Conservation (phyloP, 1,140 invertebrate genomes). For the Penaeus chinensis region DNA sequence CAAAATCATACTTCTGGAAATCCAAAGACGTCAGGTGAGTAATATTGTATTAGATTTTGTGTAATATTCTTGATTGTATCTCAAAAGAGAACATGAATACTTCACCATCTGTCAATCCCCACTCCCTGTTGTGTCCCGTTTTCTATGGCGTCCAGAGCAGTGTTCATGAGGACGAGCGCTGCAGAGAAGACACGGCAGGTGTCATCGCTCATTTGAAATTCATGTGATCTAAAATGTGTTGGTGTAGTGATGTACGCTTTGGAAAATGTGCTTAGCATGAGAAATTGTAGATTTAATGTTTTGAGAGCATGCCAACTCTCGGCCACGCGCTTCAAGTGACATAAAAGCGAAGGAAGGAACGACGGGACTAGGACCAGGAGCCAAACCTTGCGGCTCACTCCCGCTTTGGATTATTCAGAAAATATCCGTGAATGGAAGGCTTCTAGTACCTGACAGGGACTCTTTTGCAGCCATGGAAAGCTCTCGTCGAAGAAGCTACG, state of each 20-base stretch:
- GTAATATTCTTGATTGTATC: background rate
- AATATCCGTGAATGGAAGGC: background rate
- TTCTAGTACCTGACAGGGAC: background rate
- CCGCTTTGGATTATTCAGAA: background rate
- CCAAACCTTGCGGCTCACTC: background rate
- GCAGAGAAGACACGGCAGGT: constrained; percentile 10
- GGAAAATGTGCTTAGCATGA: constrained; percentile 13
- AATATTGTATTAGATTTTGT: too few relatives aligned
- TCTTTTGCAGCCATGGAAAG: background rate
- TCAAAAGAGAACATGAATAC: background rate
- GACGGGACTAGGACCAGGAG: background rate
- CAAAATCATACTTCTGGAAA: too few relatives aligned
- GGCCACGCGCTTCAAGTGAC: constrained; percentile 29
- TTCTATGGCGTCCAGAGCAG: constrained; percentile 45
- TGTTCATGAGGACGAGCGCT: constrained; percentile 14
- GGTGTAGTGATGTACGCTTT: constrained; percentile 24
- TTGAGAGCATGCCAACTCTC: constrained; percentile 25
- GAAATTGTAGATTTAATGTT: background rate
- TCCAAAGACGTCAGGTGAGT: too few relatives aligned
- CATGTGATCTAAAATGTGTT: constrained; percentile 19
- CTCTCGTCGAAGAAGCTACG: constrained; percentile 29
- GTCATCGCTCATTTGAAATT: background rate
- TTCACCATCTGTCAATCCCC: constrained; percentile 45
- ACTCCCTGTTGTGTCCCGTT: constrained; percentile 57
- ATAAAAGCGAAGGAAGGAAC: constrained; percentile 16